These are phyloP conservation scores for Leucophenga maculata DNA, from an alignment of 2,888 invertebrate genomes.

Conservation along the genomic window DNA sequence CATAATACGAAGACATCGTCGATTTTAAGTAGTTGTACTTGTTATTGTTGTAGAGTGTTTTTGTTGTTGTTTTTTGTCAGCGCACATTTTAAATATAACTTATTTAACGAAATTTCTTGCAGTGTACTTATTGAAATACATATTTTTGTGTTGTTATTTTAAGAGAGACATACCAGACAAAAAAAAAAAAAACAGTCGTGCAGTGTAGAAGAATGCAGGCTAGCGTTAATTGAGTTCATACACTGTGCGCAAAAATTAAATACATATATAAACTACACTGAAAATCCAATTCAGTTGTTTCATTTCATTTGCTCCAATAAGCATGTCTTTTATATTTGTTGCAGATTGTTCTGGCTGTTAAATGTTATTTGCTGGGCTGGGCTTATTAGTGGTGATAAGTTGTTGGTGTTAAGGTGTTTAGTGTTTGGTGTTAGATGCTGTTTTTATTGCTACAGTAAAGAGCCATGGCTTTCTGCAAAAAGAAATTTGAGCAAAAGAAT, in stretches of 20 bases:
- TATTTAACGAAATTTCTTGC: background rate
- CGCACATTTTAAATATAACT: background rate
- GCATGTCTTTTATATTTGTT: too few relatives aligned
- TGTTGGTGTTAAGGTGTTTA: background rate
- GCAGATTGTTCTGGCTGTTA: background rate
- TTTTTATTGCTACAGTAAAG: slow-evolving; percentile 1
- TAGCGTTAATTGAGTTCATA: background rate
- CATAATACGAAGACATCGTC: slow-evolving; percentile 59
- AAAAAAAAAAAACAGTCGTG: background rate
- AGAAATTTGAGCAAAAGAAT: too few relatives aligned
- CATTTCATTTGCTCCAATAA: too few relatives aligned
- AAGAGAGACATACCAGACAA: too few relatives aligned
- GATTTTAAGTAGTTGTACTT: slow-evolving; percentile 7
- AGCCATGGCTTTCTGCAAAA: too few relatives aligned
- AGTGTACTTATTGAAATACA: too few relatives aligned
- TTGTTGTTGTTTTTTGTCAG: slow-evolving; percentile 3
- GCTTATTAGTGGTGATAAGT: background rate
- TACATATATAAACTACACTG: too few relatives aligned
- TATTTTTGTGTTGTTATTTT: too few relatives aligned
- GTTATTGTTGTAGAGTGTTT: slow-evolving; percentile 19
- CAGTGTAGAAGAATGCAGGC: slow-evolving; percentile 1
- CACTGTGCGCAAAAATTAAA: too few relatives aligned
- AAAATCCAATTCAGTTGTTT: too few relatives aligned
- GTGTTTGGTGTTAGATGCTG: slow-evolving; percentile 15
- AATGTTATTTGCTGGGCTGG: background rate